These are phyloP conservation scores for Acleris holmiana DNA, from an alignment of 2,888 invertebrate species.

Conservation along the genomic window DNA sequence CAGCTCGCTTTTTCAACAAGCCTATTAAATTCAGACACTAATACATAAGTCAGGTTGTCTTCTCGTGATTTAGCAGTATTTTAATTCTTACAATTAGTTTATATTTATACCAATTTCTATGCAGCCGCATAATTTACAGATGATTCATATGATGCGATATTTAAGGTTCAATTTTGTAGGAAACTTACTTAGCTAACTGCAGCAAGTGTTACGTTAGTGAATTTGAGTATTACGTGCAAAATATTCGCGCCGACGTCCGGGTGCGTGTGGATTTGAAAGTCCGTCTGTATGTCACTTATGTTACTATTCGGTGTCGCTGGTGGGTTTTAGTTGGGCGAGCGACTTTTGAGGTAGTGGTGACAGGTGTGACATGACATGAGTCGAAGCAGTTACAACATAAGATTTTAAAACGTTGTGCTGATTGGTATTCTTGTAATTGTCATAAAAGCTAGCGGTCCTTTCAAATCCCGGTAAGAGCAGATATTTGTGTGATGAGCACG, in stretches of 20 bases:
- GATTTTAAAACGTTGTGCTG: not conserved
- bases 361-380: constrained; percentile 20
- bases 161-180: constrained; percentile 2
- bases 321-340: constrained; percentile 18
- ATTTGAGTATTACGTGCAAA: constrained; percentile 35
- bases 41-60: no score
- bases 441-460: no score
- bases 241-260: constrained; percentile 36
- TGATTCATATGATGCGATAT: not conserved
- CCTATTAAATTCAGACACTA: no score
- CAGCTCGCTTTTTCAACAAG: no score
- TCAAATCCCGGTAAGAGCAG: no score
- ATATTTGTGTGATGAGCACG: no score
- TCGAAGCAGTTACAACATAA: not conserved
- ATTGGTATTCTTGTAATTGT: no score
- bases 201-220: constrained; percentile 17
- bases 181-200: not conserved
- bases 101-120: constrained; percentile 8
- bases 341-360: constrained; percentile 3
- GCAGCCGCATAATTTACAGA: not conserved
- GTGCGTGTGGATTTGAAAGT: constrained; percentile 33
- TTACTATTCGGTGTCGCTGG: constrained; percentile 18
- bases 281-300: constrained; percentile 25
- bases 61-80: constrained; percentile 19
- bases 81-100: constrained; percentile 13